A percentile compares a stretch with the other conserved stretches of the same genome.
Conservation (phyloP, 2,888 invertebrate species). For the Pollenia amentaria region DNA sequence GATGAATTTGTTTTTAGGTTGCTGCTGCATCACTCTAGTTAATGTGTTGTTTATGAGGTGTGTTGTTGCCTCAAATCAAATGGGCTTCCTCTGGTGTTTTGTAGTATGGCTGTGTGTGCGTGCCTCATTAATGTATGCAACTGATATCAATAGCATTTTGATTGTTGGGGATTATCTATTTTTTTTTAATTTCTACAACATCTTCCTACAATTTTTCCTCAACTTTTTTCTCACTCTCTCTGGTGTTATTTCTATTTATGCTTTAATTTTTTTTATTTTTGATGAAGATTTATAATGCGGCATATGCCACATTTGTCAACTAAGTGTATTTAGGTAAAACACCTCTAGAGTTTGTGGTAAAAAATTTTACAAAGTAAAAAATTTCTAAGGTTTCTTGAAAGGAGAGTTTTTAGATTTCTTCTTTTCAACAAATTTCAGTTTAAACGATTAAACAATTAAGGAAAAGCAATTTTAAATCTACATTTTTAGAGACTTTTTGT, state of each 20-base stretch:
- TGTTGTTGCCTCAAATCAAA: conserved; percentile 28
- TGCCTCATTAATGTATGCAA: conserved; percentile 58
- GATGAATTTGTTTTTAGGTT: conserved; percentile 8
- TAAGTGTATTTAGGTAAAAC: conserved; percentile 51
- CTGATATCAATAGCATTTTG: conserved; percentile 71
- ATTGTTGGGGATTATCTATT: conserved; percentile 64
- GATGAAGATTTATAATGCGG: conserved; percentile 60
- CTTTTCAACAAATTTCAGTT: conserved; percentile 30
- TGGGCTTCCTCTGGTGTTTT: background rate
- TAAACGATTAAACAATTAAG: background rate
- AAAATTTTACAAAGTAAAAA: conserved; percentile 28
- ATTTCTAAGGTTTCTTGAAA: conserved; percentile 69
- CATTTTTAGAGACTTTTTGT: background rate
- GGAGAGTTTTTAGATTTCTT: conserved; percentile 51
- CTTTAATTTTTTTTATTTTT: conserved; percentile 29
- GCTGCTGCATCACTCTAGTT: conserved; percentile 48
- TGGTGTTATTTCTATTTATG: background rate
- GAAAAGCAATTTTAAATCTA: background rate
- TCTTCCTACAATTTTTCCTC: conserved; percentile 23
- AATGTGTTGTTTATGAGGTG: conserved; percentile 69
- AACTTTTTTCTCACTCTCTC: background rate
- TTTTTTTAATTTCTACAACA: conserved; percentile 17
- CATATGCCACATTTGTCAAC: conserved; percentile 61
- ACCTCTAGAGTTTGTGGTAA: conserved; percentile 65
- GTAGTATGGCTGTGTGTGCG: background rate